Evolutionary conservation across 2,888 invertebrate species (phyloP).

Genomic region (Eulithis prunata): DNA sequence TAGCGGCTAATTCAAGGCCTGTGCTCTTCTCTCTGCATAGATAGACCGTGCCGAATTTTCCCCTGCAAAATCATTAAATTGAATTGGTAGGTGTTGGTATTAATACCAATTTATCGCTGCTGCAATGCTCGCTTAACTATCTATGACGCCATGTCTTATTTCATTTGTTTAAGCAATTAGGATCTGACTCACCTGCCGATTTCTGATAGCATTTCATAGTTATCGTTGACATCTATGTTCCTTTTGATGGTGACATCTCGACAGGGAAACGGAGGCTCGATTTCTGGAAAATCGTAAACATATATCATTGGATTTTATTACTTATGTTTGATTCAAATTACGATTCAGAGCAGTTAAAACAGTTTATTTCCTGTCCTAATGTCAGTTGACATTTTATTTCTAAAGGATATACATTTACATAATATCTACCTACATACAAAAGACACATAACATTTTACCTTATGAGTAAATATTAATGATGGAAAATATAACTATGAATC

Average conservation of each 20-base stretch:
- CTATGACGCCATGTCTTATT: slow-evolving; percentile 23
- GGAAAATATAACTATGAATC: too few species aligned
- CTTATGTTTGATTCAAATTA: too few species aligned
- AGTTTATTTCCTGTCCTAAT: too few species aligned
- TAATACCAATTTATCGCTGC: not conserved
- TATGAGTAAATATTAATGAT: too few species aligned
- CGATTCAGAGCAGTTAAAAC: too few species aligned
- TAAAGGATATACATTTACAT: too few species aligned
- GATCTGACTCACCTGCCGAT: slow-evolving; percentile 92
- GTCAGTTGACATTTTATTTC: too few species aligned
- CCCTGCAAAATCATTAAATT: slow-evolving; percentile 81
- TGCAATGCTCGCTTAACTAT: not conserved
- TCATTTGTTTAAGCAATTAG: slow-evolving; percentile 28
- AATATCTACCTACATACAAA: too few species aligned
- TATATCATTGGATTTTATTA: too few species aligned
- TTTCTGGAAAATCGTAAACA: slow-evolving; percentile 84
- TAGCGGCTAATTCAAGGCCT: slow-evolving; percentile 94
- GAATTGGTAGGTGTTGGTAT: too few species aligned
- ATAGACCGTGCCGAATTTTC: slow-evolving; percentile 98
- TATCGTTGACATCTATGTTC: slow-evolving; percentile 93
- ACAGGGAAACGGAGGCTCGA: slow-evolving; percentile 94
- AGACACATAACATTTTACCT: too few species aligned
- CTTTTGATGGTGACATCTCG: slow-evolving; percentile 94
- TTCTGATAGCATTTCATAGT: slow-evolving; percentile 94
- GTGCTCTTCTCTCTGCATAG: slow-evolving; percentile 93